Base-by-base conservation (phyloP, 2,113 vertebrate species). In the Equus quagga region DNA sequence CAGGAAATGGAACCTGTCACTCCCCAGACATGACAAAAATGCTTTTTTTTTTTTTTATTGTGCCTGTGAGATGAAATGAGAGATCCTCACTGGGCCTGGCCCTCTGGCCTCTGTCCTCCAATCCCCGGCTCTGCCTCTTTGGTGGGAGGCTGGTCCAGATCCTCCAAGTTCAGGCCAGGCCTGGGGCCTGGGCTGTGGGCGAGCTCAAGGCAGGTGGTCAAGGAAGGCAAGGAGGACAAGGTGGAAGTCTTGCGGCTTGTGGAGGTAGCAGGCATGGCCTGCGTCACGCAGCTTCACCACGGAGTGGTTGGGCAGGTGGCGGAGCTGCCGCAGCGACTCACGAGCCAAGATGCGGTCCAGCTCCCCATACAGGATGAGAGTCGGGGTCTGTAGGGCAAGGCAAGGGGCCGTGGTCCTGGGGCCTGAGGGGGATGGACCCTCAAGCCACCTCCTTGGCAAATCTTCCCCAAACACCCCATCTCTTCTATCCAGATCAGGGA, bases 181-280 rank as follows among this genome's bases (percentile, higher is more conserved):
- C 46, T 64, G 44, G 36, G 49, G 28, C 73, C 73, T 44, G 14
- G 49, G 65, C 70, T 64, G 72, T 56, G 9, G 3, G 6, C 3
- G 26, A 24, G 8, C 62, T 99, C 98, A 98, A 49, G 98, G 96
- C 76, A 99, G 98, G 92, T 98, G 99, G 96, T 79, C 98, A 58
- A 99, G 99, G 97, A 99, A 99, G 94, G 98, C 98, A 23, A 99
- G 98, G 94, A 99, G 98, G 31, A 98, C 99, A 49, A 96, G 98
- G 97, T 99, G 99, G 98, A 99, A 99, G 87, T 99, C 99, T n/a
- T 98, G 96, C 0, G 99, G 99, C 97, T 99, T 99, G 98, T 99
- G 99, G 98, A 99, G 98, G 99, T 99, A 99, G 98, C 99, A 99
- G 94, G 99, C 99, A 0, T 99, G 99, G 23, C 99, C 99, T 0